Evolutionary conservation across 2,113 vertebrate species (phyloP).

Genomic region (Sylvilagus bachmani): DNA sequence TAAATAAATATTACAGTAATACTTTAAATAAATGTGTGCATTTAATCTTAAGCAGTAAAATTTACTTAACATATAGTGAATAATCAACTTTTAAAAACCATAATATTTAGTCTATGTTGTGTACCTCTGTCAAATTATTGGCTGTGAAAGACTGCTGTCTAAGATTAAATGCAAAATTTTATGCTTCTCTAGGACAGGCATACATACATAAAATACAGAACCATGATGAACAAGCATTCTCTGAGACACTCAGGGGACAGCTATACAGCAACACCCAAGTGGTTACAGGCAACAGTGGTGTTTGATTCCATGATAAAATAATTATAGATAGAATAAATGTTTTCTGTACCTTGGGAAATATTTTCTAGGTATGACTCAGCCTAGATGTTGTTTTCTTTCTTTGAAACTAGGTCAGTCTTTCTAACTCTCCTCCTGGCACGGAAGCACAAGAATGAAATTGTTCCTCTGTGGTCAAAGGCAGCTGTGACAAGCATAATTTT

Average conservation of each 20-base stretch:
- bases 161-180: not conserved
- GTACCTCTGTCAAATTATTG: not conserved
- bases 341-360: constrained; percentile 47
- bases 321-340: constrained; percentile 13
- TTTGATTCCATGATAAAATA: not conserved
- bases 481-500: constrained; percentile 55
- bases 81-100: not conserved
- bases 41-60: not conserved
- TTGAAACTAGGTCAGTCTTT: constrained; percentile 68
- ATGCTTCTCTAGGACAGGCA: not conserved
- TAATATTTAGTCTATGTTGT: not conserved
- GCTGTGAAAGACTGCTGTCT: not conserved
- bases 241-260: rapidly evolving
- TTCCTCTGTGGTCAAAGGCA: constrained; percentile 66
- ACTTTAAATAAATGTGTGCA: not conserved
- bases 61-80: not conserved
- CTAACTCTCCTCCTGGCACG: not conserved
- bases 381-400: constrained; percentile 50
- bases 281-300: not conserved
- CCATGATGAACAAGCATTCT: not conserved
- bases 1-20: not conserved
- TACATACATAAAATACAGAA: not conserved
- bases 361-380: constrained; percentile 49
- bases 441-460: constrained; percentile 60
- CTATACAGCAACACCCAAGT: not conserved